Base-by-base conservation (phyloP, 1,140 invertebrate genomes). In the Cylas formicarius region DNA sequence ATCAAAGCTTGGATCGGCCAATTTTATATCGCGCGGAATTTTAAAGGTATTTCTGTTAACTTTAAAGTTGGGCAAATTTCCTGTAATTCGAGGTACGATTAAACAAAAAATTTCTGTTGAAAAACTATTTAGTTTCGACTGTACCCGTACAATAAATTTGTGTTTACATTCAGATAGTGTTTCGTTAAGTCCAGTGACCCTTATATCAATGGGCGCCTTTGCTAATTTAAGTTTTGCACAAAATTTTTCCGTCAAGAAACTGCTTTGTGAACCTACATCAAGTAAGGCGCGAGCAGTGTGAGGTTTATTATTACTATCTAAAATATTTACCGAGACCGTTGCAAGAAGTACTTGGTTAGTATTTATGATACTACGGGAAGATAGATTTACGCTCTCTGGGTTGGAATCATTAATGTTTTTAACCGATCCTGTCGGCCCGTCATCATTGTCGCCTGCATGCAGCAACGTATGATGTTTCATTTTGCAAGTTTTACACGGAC, bases 381-480 rank as follows among this genome's bases (percentile, higher is more conserved):
- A 35, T 14, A 35, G 14, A 35, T 5, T 35, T 4, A 35, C 33
- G 18, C 33, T 14, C 14, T 35, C 14, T 17, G 4, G 5, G 18
- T 35, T 4, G 8, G 18, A 9, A 14, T 35, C 33, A 4, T 14
- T 35, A 7, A 4, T 35, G 21, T 35, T 16, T 35, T 19, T 4
- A 19, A n/a, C 14, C 29, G 13, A 32, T 16, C 11, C 11, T 32
- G 17, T 37, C n/a, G 9, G 10, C 16, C 3, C 34, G 29, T 36
- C 21, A 20, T 20, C 10, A 35, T 10, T 36, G 4, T 11, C 13
- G 17, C 36, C 21, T 23, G 36, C 11, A 23, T 44, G 41, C 17
- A 44, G 17, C 2, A 44, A 17, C 13, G 41, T 44, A 17, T 44
- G 2, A 14, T 44, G 41, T 11, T 23, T 35, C 10, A 9, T 14